Conservation (phyloP, 1,140 invertebrate species). For the Gonioctena quinquepunctata region DNA sequence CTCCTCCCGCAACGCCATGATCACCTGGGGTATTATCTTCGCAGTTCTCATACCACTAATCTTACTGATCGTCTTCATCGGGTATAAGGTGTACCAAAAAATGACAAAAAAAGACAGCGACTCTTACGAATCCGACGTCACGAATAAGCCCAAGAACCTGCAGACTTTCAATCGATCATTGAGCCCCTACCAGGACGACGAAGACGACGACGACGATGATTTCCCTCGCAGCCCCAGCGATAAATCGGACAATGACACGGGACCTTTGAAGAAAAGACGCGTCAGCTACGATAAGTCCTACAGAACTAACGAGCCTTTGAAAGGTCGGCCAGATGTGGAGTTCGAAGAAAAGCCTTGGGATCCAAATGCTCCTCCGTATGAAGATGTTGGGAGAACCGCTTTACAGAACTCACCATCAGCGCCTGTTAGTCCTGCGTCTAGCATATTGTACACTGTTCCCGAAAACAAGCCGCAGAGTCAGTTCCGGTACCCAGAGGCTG, state of each 20-base stretch:
- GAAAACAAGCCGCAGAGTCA: neutral
- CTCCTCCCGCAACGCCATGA: constrained; percentile 65
- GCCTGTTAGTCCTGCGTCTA: constrained; percentile 25
- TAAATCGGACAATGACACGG: constrained; percentile 19
- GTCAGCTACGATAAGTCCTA: constrained; percentile 78
- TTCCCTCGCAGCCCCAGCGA: constrained; percentile 37
- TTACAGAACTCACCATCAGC: neutral
- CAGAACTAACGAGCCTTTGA: constrained; percentile 79
- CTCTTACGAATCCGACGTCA: constrained; percentile 34
- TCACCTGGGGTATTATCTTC: constrained; percentile 75
- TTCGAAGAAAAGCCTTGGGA: constrained; percentile 83
- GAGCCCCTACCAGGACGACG: constrained; percentile 24
- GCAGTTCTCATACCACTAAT: constrained; percentile 76
- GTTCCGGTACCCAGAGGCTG: neutral
- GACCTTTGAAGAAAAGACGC: constrained; percentile 61
- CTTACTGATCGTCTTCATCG: constrained; percentile 70
- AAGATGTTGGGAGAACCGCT: neutral
- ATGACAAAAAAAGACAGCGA: constrained; percentile 57
- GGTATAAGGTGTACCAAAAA: constrained; percentile 65
- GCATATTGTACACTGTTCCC: constrained; percentile 27
- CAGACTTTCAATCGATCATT: constrained; percentile 18
- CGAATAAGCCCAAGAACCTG: constrained; percentile 14
- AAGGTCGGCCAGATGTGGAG: constrained; percentile 72
- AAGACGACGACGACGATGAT: constrained; percentile 27
- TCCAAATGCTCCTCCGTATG: constrained; percentile 28